Conservation (phyloP, 2,797 vertebrate genomes). For the Taenioides sp. region DNA sequence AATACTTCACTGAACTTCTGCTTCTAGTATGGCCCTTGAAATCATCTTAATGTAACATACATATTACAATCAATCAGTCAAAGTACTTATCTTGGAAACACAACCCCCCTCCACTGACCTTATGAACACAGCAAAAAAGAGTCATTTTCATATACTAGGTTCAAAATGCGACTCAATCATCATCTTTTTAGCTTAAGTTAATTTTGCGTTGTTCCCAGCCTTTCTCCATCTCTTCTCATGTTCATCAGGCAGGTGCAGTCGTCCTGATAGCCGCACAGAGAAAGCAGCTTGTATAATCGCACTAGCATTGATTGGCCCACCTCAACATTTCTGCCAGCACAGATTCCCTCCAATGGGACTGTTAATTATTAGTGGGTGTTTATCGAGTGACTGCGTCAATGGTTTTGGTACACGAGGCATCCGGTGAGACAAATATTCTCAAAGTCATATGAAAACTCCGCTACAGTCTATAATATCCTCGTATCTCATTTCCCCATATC, state of each 20-base stretch:
- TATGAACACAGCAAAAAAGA: background rate
- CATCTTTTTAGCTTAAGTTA: constrained; percentile 15
- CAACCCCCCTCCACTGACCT: background rate
- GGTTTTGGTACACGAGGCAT: constrained; percentile 21
- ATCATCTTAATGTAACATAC: background rate
- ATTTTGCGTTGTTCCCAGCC: constrained; percentile 24
- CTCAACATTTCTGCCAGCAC: constrained; percentile 35
- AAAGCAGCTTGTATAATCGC: constrained; percentile 53
- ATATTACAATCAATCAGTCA: background rate
- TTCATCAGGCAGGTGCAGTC: constrained; percentile 36
- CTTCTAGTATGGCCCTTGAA: too few species aligned
- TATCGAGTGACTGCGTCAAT: constrained; percentile 56
- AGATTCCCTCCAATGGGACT: constrained; percentile 57
- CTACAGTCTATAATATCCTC: constrained; percentile 9
- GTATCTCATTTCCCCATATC: constrained; percentile 8
- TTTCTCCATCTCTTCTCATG: constrained; percentile 14
- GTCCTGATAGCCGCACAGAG: constrained; percentile 27
- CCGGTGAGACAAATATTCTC: constrained; percentile 2
- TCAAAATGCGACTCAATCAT: background rate
- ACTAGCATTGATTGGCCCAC: constrained; percentile 39
- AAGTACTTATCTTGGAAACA: background rate
- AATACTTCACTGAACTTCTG: too few species aligned
- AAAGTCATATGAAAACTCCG: constrained; percentile 1
- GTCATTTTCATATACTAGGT: background rate
- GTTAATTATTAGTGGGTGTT: constrained; percentile 62